phyloP scores from a whole-genome alignment of 2,888 invertebrate genomes.

The Byasa hedistus region DNA sequence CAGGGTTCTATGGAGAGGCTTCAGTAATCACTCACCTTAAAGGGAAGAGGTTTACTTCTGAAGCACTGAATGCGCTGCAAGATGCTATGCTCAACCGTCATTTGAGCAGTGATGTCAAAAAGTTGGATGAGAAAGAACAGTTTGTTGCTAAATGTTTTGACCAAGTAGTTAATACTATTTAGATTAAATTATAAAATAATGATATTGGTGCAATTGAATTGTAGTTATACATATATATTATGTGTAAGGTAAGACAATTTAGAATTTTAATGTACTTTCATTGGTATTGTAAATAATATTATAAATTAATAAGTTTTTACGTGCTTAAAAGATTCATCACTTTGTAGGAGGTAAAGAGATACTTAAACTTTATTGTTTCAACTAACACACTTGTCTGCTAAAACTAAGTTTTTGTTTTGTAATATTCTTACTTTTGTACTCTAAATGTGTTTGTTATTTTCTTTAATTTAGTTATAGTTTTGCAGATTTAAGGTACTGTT shows the following conservation, averaged over 20 bases:
- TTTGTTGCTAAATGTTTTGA: constrained; percentile 83
- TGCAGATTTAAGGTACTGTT: constrained; percentile 25
- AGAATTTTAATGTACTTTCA: neutral
- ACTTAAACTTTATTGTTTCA: neutral
- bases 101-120: constrained; percentile 50
- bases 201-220: constrained; percentile 39
- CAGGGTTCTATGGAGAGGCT: constrained; percentile 82
- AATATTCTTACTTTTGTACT: constrained; percentile 29
- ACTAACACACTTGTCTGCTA: neutral
- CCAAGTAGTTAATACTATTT: constrained; percentile 81
- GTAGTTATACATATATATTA: neutral
- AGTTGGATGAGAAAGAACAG: constrained; percentile 78
- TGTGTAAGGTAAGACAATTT: neutral
- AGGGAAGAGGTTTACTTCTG: constrained; percentile 83
- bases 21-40: constrained; percentile 83
- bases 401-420: constrained; percentile 1
- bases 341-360: neutral
- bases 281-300: neutral
- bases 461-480: constrained; percentile 60
- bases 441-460: constrained; percentile 49
- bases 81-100: constrained; percentile 72
- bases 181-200: constrained; percentile 34
- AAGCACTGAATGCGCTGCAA: constrained; percentile 81
- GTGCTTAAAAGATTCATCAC: neutral
- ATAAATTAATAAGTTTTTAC: neutral